Percentiles rank a stretch among this genome's conserved stretches.
phyloP scores from a whole-genome alignment of 2,888 invertebrate genomes.

The Caradrina kadenii region DNA sequence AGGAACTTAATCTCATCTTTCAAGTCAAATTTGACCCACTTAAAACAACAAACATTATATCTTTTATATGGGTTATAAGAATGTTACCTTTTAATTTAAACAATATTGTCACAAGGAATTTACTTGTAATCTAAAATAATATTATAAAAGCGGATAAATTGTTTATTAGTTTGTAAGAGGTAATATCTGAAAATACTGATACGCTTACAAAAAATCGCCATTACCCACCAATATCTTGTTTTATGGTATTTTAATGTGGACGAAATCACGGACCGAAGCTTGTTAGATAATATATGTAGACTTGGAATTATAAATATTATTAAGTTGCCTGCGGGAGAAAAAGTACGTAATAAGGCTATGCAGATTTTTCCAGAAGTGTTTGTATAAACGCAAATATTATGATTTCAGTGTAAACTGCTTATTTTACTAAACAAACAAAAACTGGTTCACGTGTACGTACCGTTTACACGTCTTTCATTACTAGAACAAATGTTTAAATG shows the following conservation, averaged over 20 bases:
- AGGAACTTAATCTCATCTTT: too few species aligned
- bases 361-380: conserved; percentile 3
- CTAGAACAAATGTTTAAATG: conserved; percentile 1
- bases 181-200: too few species aligned
- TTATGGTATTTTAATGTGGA: not conserved
- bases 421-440: conserved; percentile 18
- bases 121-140: not conserved
- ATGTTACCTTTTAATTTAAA: not conserved
- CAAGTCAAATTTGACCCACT: too few species aligned
- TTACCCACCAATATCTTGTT: too few species aligned
- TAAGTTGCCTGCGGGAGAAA: not conserved
- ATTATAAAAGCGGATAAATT: not conserved
- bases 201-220: too few species aligned
- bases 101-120: not conserved
- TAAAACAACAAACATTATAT: too few species aligned
- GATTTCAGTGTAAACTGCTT: not conserved
- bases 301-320: not conserved
- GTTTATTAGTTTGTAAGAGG: too few species aligned
- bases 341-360: not conserved
- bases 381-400: not conserved
- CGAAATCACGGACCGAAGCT: not conserved
- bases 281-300: not conserved
- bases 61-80: not conserved
- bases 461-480: conserved; percentile 28
- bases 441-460: not conserved